Conservation (phyloP, 2,888 invertebrate species). For the Phania funesta region DNA sequence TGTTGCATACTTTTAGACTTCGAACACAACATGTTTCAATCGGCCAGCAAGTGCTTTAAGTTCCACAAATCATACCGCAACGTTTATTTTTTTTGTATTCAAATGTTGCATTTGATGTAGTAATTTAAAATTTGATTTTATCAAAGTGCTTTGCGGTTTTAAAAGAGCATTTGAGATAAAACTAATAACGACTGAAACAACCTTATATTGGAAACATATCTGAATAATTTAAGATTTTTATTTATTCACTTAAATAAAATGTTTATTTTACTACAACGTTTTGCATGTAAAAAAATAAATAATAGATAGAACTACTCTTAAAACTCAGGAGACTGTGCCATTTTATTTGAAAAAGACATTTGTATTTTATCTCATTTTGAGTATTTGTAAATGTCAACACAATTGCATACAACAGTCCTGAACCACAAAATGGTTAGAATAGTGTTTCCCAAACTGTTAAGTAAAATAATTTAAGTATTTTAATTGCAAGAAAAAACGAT, state of each 20-base stretch:
- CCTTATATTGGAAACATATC: neutral
- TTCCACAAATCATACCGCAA: neutral
- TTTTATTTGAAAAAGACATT: neutral
- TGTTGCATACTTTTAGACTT: neutral
- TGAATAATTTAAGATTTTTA: neutral
- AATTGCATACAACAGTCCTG: neutral
- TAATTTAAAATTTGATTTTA: neutral
- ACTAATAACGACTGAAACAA: neutral
- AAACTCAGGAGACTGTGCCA: neutral
- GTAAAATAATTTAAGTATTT: too few relatives aligned
- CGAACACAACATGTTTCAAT: neutral
- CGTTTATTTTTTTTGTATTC: neutral
- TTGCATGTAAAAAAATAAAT: neutral
- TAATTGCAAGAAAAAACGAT: too few relatives aligned
- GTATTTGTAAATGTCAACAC: neutral
- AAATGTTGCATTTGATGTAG: neutral
- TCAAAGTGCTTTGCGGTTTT: slow-evolving; percentile 11
- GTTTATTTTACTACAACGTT: neutral
- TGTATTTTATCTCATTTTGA: neutral
- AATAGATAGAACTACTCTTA: neutral
- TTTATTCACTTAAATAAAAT: neutral
- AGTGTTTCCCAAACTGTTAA: slow-evolving; percentile 7
- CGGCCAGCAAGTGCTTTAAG: neutral
- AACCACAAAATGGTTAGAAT: neutral
- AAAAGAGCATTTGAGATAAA: neutral